phyloP scores from a whole-genome alignment of 2,113 vertebrate genomes.

The Entomyzon cyanotis region DNA sequence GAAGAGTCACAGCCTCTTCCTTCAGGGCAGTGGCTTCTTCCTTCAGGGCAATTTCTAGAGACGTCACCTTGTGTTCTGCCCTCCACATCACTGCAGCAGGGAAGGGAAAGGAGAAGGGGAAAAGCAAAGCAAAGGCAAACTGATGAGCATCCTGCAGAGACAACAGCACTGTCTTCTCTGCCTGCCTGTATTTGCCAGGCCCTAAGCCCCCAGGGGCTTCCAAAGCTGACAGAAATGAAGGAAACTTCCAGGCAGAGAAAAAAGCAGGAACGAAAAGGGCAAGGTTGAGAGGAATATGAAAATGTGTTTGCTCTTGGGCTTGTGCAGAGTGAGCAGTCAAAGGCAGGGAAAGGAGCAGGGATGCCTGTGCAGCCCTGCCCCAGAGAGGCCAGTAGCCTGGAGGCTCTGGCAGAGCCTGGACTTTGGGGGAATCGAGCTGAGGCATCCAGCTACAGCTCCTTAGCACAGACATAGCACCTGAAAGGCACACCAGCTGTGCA shows the following conservation, averaged over 20 bases:
- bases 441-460: not conserved
- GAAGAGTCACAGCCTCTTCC: slow-evolving; percentile 7
- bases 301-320: not conserved
- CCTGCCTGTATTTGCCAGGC: not conserved
- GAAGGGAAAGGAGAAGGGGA: not conserved
- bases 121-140: not conserved
- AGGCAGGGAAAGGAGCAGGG: not conserved
- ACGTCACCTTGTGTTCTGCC: slow-evolving; percentile 42
- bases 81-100: slow-evolving; percentile 42
- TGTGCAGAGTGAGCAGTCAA: not conserved
- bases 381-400: not conserved
- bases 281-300: not conserved
- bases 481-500: not conserved
- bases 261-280: not conserved
- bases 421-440: not conserved
- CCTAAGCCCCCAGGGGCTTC: not conserved
- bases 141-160: not conserved
- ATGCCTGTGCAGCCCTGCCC: not conserved
- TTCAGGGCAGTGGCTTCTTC: not conserved
- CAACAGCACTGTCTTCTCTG: not conserved
- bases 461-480: not conserved
- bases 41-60: slow-evolving; percentile 32
- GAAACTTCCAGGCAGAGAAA: not conserved
- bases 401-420: not conserved
- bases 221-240: not conserved